Base-by-base conservation (phyloP, 2,888 invertebrate species). In the Hyppa rectilinea region DNA sequence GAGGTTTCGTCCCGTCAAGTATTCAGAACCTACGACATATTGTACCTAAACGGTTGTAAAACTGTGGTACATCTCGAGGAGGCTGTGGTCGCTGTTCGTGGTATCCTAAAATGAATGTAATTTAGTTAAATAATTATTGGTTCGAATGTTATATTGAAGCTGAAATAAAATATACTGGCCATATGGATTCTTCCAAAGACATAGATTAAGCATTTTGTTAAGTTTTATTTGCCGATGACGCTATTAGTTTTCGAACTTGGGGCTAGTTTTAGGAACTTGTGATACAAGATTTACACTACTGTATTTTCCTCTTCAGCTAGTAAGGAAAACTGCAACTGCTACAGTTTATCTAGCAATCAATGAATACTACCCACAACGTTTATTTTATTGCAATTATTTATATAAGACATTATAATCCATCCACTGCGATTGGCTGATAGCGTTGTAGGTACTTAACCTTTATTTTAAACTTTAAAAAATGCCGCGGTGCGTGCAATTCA, bases 101-200 rank as follows among this genome's bases (percentile, higher is more conserved):
- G 71, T 71, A n/a, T 74, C 84, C 83, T 83, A 83, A 71, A 83
- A 83, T 82, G 56, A 78, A 83, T 34, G 47, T 55, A 43, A 58
- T 53, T 50, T 36, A 53, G 36, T 81, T 71, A 81, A 40, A 43
- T 26, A 36, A 10, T 50, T 4, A 14, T 55, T 58, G 40, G 20
- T 38, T 17, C 2, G 12, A 20, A 56, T 20, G 9, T 20, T 5
- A 17, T 34, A 34, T 45, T 49, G 55, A 58, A 52, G 60, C 61
- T 61, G 43, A 72, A 72, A 26, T 53, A 20, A 1, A 43, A 20
- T 10, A 23, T 17, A n/a, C 7, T 36, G 10, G 7, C 0, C 9
- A 63, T 29, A 36, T 23, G 3, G 14, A 12, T 43, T 43, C 20
- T n/a, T 36, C 4, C 2, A 29, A 6, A 49, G 26, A 40, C 12